Base-by-base conservation (phyloP, 2,113 vertebrate species). In the Hemibagrus wyckioides region DNA sequence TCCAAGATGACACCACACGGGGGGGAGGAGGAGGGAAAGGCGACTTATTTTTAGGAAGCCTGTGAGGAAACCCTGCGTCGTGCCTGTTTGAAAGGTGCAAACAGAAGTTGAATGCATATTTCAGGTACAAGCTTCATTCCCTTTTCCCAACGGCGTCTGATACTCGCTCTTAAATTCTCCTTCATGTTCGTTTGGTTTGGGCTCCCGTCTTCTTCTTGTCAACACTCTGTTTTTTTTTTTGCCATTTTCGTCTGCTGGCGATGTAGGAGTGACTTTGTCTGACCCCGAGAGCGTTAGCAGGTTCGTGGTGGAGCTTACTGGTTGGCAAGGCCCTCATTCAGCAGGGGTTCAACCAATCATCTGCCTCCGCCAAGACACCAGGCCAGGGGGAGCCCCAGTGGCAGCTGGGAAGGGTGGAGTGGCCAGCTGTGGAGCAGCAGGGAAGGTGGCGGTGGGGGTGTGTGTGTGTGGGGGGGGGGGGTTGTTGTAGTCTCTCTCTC, bases 391-490 rank as follows among this genome's bases (percentile, higher is more conserved):
- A 94, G 94, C 91, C 94, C 92, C 95, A 92, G 93, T 93, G 92
- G 95, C 95, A 96, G 95, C 95, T 95, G 95, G 94, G 92, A 94
- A 93, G 94, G 94, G 94, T 93, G 94, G 92, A 91, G 94, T 92
- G 85, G 93, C 93, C 95, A 95, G 94, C 94, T 95, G 95, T 94
- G 94, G 94, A 95, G 94, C 94, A 95, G 94, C 94, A 94, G 93
- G 94, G 93, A 88, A 92, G 91, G 90, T 92, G 86, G 93, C 91
- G 9, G 30, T 54, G 50, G 77, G 33, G 23, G 14, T n/a, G n/a
- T n/a, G n/a, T n/a, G n/a, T n/a, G n/a, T n/a, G n/a, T n/a, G 23
- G n/a, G 76, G 52, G 13, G 9, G 15, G 80, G 21, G 39, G 9
- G 13, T 36, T 90, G 93, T 93, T 88, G 84, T 85, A 86, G 88